Evolutionary conservation across 2,888 invertebrate genomes (phyloP).

Genomic region (Eupithecia pulchellata): DNA sequence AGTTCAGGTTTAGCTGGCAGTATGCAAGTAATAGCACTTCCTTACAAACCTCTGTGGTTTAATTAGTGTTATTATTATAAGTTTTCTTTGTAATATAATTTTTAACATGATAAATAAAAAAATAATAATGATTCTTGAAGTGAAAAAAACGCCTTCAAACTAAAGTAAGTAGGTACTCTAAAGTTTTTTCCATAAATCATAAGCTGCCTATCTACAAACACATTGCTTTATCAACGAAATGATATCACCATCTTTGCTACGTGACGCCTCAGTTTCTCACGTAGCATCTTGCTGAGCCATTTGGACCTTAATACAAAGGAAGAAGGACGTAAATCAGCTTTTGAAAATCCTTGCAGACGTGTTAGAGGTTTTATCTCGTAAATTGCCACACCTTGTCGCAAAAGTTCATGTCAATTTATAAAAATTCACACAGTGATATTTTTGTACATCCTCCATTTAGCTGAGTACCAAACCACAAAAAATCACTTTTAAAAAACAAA

Average conservation of each 20-base stretch:
- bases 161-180: constrained; percentile 14
- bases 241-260: constrained; percentile 41
- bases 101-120: too few relatives aligned
- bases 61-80: too few relatives aligned
- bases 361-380: constrained; percentile 36
- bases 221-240: constrained; percentile 38
- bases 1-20: neutral
- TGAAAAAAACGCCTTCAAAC: constrained; percentile 29
- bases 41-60: too few relatives aligned
- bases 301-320: constrained; percentile 17
- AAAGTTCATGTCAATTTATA: constrained; percentile 21
- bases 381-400: constrained; percentile 42
- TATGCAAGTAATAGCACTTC: too few relatives aligned
- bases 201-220: constrained; percentile 37
- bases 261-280: constrained; percentile 38
- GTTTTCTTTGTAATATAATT: too few relatives aligned
- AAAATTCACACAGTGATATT: constrained; percentile 16
- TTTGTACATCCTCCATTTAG: constrained; percentile 5
- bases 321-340: constrained; percentile 18
- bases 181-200: constrained; percentile 42
- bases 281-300: constrained; percentile 24
- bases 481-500: neutral
- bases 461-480: neutral
- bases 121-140: neutral
- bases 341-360: constrained; percentile 36